A percentile compares a stretch with the other conserved stretches of the same genome.
These are phyloP conservation scores for Fringilla coelebs DNA, from an alignment of 2,797 vertebrate genomes.

Conservation along the genomic window DNA sequence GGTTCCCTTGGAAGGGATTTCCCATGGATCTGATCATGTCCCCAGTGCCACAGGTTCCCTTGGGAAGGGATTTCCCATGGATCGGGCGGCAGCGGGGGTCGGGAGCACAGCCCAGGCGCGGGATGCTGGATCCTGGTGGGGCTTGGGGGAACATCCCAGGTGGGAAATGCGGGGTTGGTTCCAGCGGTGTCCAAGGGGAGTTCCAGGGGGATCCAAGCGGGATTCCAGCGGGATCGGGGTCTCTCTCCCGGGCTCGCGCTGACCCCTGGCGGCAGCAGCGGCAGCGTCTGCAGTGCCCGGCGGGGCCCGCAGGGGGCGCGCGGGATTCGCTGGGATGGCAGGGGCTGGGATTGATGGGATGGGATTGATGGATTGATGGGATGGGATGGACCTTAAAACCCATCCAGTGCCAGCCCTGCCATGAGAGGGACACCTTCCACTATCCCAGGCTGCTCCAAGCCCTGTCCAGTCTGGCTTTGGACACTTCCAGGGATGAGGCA, in stretches of 20 bases:
- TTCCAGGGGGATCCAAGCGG: accelerated
- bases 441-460: accelerated
- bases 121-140: accelerated
- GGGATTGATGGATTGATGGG: no score
- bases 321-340: accelerated
- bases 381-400: accelerated
- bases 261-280: background rate
- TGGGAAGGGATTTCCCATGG: accelerated
- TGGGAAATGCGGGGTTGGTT: background rate
- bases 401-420: background rate
- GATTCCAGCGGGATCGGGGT: background rate
- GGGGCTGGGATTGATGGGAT: background rate
- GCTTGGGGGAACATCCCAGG: accelerated
- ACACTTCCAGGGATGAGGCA: background rate
- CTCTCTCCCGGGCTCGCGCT: background rate
- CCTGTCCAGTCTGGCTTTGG: background rate
- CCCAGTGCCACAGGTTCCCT: background rate
- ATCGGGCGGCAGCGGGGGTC: no score
- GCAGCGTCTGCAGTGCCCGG: background rate
- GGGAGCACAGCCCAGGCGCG: accelerated
- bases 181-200: no score
- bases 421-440: accelerated
- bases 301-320: background rate
- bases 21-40: no score
- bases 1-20: accelerated